phyloP scores from a whole-genome alignment of 2,113 vertebrate species.

The Saguinus imperator region DNA sequence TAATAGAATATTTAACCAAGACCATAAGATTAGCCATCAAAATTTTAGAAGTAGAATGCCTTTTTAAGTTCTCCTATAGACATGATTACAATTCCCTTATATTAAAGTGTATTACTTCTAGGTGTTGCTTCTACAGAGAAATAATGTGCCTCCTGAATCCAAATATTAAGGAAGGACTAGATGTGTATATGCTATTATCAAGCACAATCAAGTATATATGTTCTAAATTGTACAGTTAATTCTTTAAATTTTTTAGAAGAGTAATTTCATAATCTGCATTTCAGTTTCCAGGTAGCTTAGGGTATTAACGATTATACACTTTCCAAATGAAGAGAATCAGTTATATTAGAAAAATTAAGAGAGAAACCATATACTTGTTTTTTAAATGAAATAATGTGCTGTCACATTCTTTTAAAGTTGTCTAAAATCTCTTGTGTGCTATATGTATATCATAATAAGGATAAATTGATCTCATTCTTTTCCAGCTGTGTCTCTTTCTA shows the following conservation, averaged over 20 bases:
- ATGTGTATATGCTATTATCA: neutral
- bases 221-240: neutral
- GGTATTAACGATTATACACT: neutral
- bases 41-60: neutral
- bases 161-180: neutral
- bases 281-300: neutral
- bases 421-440: neutral
- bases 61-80: neutral
- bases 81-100: neutral
- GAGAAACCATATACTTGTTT: neutral
- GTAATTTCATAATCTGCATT: neutral
- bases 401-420: neutral
- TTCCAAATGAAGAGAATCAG: neutral
- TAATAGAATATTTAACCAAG: neutral
- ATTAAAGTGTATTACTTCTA: neutral
- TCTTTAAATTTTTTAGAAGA: slow-evolving; percentile 8
- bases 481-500: neutral
- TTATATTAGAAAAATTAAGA: slow-evolving; percentile 33
- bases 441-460: neutral
- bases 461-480: slow-evolving; percentile 28
- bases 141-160: neutral
- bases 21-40: neutral
- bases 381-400: slow-evolving; percentile 43
- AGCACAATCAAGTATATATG: neutral
- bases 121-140: slow-evolving; percentile 8